Conservation (phyloP, 2,797 vertebrate genomes). For the Gymnoscopelus braueri region DNA sequence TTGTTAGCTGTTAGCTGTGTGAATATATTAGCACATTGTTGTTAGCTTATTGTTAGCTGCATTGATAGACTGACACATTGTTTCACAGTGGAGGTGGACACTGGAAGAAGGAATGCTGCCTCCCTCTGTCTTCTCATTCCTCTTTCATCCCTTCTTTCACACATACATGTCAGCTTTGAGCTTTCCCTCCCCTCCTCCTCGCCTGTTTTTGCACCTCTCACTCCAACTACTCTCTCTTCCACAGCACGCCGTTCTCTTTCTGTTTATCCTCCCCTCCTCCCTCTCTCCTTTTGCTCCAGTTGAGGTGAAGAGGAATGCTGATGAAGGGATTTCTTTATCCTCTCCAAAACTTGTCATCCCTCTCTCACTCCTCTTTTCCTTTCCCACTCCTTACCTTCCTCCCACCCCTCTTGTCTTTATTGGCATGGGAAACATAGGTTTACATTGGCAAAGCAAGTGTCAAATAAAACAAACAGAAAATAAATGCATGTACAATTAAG, state of each 20-base stretch:
- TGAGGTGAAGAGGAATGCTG: constrained; percentile 61
- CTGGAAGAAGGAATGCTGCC: constrained; percentile 8
- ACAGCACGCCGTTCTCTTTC: neutral
- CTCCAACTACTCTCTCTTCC: constrained; percentile 3
- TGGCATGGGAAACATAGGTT: too few species aligned
- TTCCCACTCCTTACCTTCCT: neutral
- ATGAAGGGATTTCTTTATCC: constrained; percentile 55
- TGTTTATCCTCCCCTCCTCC: constrained; percentile 5
- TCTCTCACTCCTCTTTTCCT: too few species aligned
- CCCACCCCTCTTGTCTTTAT: constrained; percentile 11
- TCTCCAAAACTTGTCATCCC: too few species aligned
- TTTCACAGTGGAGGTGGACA: neutral
- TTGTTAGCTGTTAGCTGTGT: neutral
- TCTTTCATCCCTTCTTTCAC: neutral
- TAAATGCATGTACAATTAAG: too few species aligned
- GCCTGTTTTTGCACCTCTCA: neutral
- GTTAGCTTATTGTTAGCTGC: neutral
- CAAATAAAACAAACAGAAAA: too few species aligned
- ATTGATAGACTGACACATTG: neutral
- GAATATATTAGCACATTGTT: neutral
- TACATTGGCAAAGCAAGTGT: too few species aligned
- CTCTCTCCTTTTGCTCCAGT: constrained; percentile 30
- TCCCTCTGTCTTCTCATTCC: neutral
- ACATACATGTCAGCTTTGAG: too few species aligned
- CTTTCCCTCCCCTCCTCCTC: neutral